Percentiles rank a stretch among this genome's conserved stretches.
Conservation (phyloP, 1,140 invertebrate species). For the Drosophila watanabei region DNA sequence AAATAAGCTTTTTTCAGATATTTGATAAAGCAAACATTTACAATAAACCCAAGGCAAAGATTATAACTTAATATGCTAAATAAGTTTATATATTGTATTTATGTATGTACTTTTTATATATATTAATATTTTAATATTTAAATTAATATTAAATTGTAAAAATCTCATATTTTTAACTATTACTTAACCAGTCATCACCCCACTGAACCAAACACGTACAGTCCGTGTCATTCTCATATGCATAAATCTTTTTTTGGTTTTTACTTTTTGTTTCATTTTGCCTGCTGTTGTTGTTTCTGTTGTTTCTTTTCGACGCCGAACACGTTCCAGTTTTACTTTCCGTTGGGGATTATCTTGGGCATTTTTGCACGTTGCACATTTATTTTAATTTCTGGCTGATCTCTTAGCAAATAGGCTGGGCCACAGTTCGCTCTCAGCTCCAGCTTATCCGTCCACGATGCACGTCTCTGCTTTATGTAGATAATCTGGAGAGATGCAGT, state of each 20-base stretch:
- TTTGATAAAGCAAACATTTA: neutral
- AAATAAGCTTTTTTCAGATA: neutral
- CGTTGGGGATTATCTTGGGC: conserved; percentile 37
- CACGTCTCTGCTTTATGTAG: conserved; percentile 52
- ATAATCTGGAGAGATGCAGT: conserved; percentile 60
- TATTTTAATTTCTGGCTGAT: conserved; percentile 74
- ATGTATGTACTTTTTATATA: too few relatives aligned
- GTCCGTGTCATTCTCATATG: conserved; percentile 31
- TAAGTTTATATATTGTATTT: too few relatives aligned
- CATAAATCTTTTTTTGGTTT: conserved; percentile 60
- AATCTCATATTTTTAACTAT: too few relatives aligned
- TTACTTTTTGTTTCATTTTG: conserved; percentile 31
- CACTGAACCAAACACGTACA: conserved; percentile 17
- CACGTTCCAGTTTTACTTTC: conserved; percentile 68
- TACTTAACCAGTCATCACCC: neutral
- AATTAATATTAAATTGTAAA: neutral
- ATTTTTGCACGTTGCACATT: conserved; percentile 82
- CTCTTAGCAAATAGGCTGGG: conserved; percentile 67
- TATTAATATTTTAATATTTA: neutral
- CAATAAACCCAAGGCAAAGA: neutral
- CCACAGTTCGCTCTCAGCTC: neutral
- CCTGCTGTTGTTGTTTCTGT: neutral
- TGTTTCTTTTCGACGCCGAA: conserved; percentile 28
- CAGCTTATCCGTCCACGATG: conserved; percentile 32
- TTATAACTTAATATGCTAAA: too few relatives aligned